These are phyloP conservation scores for Amia ocellicauda DNA, from an alignment of 2,113 vertebrate species.

Conservation along the genomic window DNA sequence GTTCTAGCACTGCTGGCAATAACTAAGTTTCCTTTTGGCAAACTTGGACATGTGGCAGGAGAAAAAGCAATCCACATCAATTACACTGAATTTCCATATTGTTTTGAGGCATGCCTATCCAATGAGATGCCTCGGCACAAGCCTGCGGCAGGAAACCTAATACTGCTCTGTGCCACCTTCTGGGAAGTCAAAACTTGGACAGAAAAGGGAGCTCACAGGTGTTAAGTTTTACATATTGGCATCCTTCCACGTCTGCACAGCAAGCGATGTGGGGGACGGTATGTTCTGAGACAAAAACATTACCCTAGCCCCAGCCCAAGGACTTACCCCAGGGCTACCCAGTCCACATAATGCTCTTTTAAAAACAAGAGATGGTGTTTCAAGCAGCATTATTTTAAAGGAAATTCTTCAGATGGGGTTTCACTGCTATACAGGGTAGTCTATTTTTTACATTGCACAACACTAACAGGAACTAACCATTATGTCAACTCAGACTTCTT, in stretches of 20 bases:
- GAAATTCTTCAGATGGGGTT: too few relatives aligned
- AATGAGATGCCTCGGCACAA: neutral
- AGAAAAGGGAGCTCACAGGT: conserved; percentile 13
- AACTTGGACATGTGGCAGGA: neutral
- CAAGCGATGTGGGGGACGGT: neutral
- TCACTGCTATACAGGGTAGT: too few relatives aligned
- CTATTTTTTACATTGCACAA: too few relatives aligned
- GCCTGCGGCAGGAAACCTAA: neutral
- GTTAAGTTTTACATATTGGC: conserved; percentile 7
- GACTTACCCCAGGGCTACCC: too few relatives aligned
- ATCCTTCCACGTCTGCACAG: conserved; percentile 1
- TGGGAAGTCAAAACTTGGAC: conserved; percentile 1
- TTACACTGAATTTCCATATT: conserved; percentile 3
- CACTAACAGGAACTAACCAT: too few relatives aligned
- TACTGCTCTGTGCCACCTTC: conserved; percentile 6
- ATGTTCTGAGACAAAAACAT: conserved; percentile 6
- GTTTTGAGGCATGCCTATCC: conserved; percentile 10
- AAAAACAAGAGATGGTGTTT: too few relatives aligned
- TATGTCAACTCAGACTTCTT: too few relatives aligned
- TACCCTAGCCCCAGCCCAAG: neutral
- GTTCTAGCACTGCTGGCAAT: too few relatives aligned
- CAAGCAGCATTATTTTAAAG: too few relatives aligned
- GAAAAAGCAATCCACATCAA: neutral
- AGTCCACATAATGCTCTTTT: too few relatives aligned
- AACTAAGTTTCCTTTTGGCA: neutral